Evolutionary conservation across 2,113 vertebrate genomes (phyloP), one percentile per base, ranked within the genome.

Genomic region (Python bivittatus): DNA sequence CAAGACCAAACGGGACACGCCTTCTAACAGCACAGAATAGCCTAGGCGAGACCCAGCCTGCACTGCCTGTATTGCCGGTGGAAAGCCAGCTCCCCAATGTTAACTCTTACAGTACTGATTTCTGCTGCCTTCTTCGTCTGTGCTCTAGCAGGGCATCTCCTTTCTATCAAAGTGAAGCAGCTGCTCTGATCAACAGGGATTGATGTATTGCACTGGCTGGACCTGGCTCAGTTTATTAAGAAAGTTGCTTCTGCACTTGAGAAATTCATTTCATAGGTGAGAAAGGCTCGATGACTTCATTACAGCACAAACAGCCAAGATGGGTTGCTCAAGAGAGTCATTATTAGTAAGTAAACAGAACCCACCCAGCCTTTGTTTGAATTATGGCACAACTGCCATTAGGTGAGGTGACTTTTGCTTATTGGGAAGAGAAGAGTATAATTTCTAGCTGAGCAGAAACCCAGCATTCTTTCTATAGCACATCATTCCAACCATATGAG

Each of bases 11-110:
- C 27, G 84, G 84, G 84, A 52, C 23, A 53, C 94, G 91, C 94
- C 94, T 92, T 93, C 95, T 95, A 92, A 91, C 95, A 94, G 92
- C 91, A 93, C 92, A 84, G 53, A 68, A 91, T 90, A 54, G 92
- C 12, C n/a, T 92, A 84, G 87, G 83, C 44, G 88, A 92, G 88
- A 95, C 42, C 89, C 91, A 92, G 90, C 72, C 38, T 93, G 42
- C 57, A n/a, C 4, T 17, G 53, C 10, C 91, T 90, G 42, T 57
- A 88, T 53, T 3, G 27, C 0, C 4, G 20, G 93, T 79, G 44
- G 79, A 89, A 92, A 95, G 83, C 64, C 90, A 57, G 91, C 27
- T 54, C 0, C 15, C 86, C 52, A 20, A 29, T 8, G 2, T 0
- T 95, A 95, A 93, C 94, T 53, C 93, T 88, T 83, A 56, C 5